A percentile compares a stretch with the other conserved stretches of the same genome.
phyloP scores from a whole-genome alignment of 2,888 invertebrate species.

The Tetranychus piercei region DNA sequence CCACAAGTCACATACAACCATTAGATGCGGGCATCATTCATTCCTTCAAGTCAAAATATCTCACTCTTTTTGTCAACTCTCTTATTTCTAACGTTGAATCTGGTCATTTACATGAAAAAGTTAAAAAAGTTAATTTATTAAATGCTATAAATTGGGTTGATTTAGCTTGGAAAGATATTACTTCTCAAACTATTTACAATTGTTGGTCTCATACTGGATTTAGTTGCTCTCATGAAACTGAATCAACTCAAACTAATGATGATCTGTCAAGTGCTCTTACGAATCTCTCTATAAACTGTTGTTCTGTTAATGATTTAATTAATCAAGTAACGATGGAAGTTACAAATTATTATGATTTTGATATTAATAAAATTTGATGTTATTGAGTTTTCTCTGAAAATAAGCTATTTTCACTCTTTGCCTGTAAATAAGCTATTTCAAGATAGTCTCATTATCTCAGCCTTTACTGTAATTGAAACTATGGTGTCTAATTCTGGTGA shows the following conservation, averaged over 20 bases:
- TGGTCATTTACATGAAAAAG: neutral
- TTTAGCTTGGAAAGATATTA: neutral
- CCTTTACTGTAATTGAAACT: neutral
- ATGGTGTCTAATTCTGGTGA: neutral
- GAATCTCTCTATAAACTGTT: neutral
- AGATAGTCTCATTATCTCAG: neutral
- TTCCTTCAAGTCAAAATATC: neutral
- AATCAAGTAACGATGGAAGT: neutral
- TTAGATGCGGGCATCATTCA: neutral
- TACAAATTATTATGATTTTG: neutral
- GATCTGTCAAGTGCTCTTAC: neutral
- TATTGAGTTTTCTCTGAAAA: neutral
- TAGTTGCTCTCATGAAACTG: neutral
- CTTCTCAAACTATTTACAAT: neutral
- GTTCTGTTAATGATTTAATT: neutral
- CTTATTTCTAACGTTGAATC: neutral
- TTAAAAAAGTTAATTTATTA: neutral
- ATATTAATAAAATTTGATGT: neutral
- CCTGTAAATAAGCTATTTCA: too few species aligned
- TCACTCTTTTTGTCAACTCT: neutral
- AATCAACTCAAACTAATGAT: neutral
- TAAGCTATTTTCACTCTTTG: too few species aligned
- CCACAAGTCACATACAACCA: neutral
- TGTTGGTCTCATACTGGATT: neutral
- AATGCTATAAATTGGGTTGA: neutral